Conservation (phyloP, 2,113 vertebrate genomes). For the Percina caprodes region DNA sequence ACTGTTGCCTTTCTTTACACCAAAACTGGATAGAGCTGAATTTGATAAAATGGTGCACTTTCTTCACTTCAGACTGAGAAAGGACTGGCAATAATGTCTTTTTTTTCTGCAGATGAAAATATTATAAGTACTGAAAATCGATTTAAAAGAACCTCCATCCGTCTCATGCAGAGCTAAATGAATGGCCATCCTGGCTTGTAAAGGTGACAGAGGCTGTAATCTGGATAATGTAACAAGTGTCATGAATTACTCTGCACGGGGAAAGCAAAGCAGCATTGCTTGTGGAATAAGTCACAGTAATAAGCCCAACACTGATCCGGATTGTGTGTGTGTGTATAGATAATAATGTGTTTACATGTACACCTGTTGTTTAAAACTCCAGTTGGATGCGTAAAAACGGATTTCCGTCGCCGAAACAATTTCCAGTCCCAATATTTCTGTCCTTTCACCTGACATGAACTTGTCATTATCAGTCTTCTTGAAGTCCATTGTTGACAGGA, state of each 20-base stretch:
- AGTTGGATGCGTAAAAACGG: conserved; percentile 35
- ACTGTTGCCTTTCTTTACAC: no score
- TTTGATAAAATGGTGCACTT: background rate
- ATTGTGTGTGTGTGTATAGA: conserved; percentile 2
- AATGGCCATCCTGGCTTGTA: background rate
- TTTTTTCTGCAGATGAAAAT: background rate
- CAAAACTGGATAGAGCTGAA: background rate
- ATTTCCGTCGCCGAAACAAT: conserved; percentile 21
- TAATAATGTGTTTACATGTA: conserved; percentile 51
- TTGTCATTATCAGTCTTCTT: background rate
- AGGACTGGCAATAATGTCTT: background rate
- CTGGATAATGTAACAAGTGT: conserved; percentile 8
- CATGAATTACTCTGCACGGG: background rate
- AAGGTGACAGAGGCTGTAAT: background rate
- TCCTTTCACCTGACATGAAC: conserved; percentile 4
- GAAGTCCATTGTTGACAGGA: conserved; percentile 34
- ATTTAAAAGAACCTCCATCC: background rate
- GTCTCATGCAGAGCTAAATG: background rate
- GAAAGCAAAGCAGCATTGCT: background rate
- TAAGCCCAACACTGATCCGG: conserved; percentile 57
- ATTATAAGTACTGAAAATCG: background rate
- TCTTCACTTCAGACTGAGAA: background rate
- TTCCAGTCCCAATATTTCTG: conserved; percentile 16
- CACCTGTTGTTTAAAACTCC: conserved; percentile 56
- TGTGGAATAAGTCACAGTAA: background rate